A percentile compares a stretch with the other conserved stretches of the same genome.
Evolutionary conservation across 2,113 vertebrate genomes (phyloP).

Genomic region (Channa argus): DNA sequence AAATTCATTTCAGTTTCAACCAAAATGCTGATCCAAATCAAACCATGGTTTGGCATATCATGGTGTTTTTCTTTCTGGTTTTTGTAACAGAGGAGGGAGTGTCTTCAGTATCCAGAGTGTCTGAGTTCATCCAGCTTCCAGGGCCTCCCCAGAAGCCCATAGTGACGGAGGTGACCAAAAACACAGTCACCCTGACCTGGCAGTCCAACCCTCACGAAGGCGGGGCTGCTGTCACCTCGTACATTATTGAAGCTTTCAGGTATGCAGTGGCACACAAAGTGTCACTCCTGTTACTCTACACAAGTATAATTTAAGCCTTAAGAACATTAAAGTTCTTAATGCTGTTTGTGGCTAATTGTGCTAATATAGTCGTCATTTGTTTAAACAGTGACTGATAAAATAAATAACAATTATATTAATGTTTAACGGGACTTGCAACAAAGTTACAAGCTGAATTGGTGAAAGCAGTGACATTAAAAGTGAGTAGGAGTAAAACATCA

Average conservation of each 20-base stretch:
- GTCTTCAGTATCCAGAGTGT: constrained; percentile 70
- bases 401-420: no score
- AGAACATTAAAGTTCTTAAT: no score
- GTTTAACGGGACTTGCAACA: no score
- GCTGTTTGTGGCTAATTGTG: no score
- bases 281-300: background rate
- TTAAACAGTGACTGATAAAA: no score
- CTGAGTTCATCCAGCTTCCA: constrained; percentile 85
- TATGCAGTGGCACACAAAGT: constrained; percentile 54
- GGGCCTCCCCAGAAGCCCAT: constrained; percentile 91
- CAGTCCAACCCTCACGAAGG: constrained; percentile 84
- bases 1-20: background rate
- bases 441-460: no score
- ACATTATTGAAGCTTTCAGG: constrained; percentile 97
- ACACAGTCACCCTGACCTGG: constrained; percentile 92
- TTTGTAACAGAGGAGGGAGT: constrained; percentile 78
- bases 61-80: background rate
- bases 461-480: no score
- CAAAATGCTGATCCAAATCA: background rate
- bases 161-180: constrained; percentile 90
- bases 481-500: no score
- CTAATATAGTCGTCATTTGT: no score
- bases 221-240: constrained; percentile 85
- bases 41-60: no score
- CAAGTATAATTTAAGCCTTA: background rate